Evolutionary conservation across 2,113 vertebrate genomes (phyloP), one percentile per base, ranked within the genome.

Genomic region (Coptodon rendalli): DNA sequence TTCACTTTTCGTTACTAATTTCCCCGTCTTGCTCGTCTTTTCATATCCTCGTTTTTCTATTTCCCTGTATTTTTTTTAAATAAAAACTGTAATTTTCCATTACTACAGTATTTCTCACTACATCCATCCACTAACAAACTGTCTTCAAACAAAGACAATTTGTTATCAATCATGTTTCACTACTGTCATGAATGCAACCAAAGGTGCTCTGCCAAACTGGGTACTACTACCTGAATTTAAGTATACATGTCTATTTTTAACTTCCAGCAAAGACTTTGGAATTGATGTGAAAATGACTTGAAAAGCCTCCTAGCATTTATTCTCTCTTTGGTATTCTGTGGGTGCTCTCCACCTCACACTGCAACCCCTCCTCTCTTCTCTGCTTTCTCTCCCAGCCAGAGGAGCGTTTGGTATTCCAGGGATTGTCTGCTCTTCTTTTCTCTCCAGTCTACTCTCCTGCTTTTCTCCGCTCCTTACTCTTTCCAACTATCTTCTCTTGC

Each of bases 331-430:
- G 94, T 94, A 95, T 96, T 95, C 94, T 79, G 57, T 66, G 43
- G 86, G 80, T 81, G 89, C 40, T 84, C 82, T 89, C 89, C 83
- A 90, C 92, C 91, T 90, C 92, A 90, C 88, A 43, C 89, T 83
- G 82, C 91, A 90, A 88, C 83, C 89, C 86, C 89, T 91, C 87
- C 90, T 89, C 87, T 90, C 57, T 80, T 89, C 88, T 83, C 85
- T 63, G 85, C 86, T 86, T 92, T 89, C 87, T 93, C 54, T 93
- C 88, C 86, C 36, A 48, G 71, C 73, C 87, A 90, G 80, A 87
- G 85, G 89, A 92, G 87, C 86, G 87, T 81, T 96, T 95, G 91
- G 94, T 95, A 96, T 95, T 96, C 95, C 71, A 94, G 36, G 91
- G 93, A 93, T 91, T 90, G 89, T 92, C 87, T 87, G 89, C 85